phyloP scores from a whole-genome alignment of 2,888 invertebrate species.

The Drosophila prolongata region DNA sequence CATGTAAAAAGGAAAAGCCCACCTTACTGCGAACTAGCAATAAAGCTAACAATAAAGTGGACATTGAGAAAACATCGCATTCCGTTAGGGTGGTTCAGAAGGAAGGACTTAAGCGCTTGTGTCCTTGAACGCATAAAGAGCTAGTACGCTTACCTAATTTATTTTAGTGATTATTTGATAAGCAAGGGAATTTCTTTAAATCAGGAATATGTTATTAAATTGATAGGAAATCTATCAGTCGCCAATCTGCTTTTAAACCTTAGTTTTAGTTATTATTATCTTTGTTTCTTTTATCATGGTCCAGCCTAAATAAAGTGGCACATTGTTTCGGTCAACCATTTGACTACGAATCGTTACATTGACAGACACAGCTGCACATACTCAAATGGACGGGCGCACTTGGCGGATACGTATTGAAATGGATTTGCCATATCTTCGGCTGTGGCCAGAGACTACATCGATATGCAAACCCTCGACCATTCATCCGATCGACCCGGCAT shows the following conservation, averaged over 20 bases:
- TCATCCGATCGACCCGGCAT: conserved; percentile 28
- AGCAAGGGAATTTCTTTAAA: no score
- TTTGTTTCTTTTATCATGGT: background rate
- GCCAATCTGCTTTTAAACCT: no score
- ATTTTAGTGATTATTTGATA: no score
- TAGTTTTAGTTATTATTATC: no score
- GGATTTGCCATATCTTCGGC: conserved; percentile 10
- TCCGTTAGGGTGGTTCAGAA: conserved; percentile 38
- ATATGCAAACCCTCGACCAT: conserved; percentile 8
- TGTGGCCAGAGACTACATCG: background rate
- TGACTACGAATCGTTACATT: conserved; percentile 2
- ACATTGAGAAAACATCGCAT: background rate
- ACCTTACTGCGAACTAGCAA: conserved; percentile 18
- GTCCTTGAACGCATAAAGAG: no score
- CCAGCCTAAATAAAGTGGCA: conserved; percentile 7
- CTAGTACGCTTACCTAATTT: no score
- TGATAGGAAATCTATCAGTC: no score
- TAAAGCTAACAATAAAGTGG: conserved; percentile 36
- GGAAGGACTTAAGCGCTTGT: background rate
- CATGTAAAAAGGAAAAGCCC: conserved; percentile 12
- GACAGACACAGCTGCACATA: background rate
- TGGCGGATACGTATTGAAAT: conserved; percentile 4
- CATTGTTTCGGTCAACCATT: conserved; percentile 2
- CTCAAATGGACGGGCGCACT: background rate
- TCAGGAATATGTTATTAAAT: no score